Base-by-base conservation (phyloP, 2,888 invertebrate genomes). In the Ecdyonurus torrentis region DNA sequence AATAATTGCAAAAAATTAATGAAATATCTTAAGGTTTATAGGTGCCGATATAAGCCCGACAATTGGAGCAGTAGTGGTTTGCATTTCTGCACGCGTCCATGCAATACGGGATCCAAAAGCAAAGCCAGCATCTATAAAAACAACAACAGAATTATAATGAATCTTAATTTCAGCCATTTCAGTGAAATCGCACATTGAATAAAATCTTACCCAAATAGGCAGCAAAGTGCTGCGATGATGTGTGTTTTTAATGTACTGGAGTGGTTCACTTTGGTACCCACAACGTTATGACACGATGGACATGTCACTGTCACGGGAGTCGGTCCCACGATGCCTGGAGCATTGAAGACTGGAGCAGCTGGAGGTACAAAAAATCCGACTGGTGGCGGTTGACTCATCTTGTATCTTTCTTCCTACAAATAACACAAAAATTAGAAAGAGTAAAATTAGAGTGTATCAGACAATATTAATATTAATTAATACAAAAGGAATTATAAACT, bases 81-180 rank as follows among this genome's bases (percentile, higher is more conserved):
- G 61, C 52, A 22, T 61, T 61, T 55, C 55, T 61, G 61, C 61
- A 61, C 55, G 25, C 23, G 25, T 61, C 58, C 55, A 61, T 25
- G 22, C 55, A 58, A 25, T 61, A 61, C 1, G 61, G 61, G 25
- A 61, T 55, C 58, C 58, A 62, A 18, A 22, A 55, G 19, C 22
- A 62, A 18, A 61, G 18, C 2, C 61, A 61, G 61, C 61, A 61
- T 7, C 62, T 62, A 37, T 1, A 52, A 50, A 37, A 19, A 19
- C 53, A 23, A 18, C 23, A 25, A 60, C 15, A 2, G 1, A 52
- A 37, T 37, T 37, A 37, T 10, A 5, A 37, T 37, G 5, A 10
- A 37, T 10, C 15, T 10, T 37, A 37, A 37, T 37, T 37, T 10
- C n/a, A n/a, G n/a, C n/a, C n/a, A n/a, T n/a, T n/a, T n/a, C n/a